These are phyloP conservation scores for Planiliza haematocheilus DNA, from an alignment of 2,113 vertebrate genomes.

Conservation along the genomic window DNA sequence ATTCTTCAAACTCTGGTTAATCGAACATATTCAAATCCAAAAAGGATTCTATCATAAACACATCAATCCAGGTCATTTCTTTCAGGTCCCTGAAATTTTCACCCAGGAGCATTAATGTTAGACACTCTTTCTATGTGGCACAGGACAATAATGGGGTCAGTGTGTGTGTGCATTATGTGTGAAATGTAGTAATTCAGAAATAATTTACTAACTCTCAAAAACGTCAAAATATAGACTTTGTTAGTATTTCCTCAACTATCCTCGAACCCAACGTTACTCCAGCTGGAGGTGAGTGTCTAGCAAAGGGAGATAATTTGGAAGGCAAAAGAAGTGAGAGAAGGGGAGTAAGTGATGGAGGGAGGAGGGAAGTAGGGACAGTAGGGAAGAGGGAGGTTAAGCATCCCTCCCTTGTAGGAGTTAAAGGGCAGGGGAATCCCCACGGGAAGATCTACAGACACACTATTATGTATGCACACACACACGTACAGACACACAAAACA, in stretches of 20 bases:
- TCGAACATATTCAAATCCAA: not conserved
- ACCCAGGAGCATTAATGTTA: not conserved
- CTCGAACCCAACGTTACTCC: conserved; percentile 23
- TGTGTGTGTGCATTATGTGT: not conserved
- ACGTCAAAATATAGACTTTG: not conserved
- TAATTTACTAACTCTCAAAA: conserved; percentile 10
- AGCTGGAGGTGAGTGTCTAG: conserved; percentile 21
- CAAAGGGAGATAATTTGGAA: conserved; percentile 34
- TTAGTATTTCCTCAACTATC: conserved; percentile 19
- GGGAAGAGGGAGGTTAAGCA: conserved; percentile 65
- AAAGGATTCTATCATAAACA: too few species aligned
- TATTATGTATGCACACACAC: conserved; percentile 44
- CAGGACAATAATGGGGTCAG: not conserved
- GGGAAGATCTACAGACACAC: conserved; percentile 54
- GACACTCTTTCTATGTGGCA: not conserved
- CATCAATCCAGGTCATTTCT: not conserved
- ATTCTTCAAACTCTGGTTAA: not conserved
- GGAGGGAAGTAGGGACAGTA: conserved; percentile 13
- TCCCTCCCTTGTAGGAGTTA: conserved; percentile 51
- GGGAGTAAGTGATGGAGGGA: conserved; percentile 32
- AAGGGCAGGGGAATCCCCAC: conserved; percentile 70
- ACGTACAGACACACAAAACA: conserved; percentile 31
- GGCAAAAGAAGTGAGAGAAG: conserved; percentile 24
- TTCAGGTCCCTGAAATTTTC: not conserved
- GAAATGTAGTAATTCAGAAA: conserved; percentile 6